Conservation (phyloP, 2,797 vertebrate species). For the Tamandua tetradactyla region DNA sequence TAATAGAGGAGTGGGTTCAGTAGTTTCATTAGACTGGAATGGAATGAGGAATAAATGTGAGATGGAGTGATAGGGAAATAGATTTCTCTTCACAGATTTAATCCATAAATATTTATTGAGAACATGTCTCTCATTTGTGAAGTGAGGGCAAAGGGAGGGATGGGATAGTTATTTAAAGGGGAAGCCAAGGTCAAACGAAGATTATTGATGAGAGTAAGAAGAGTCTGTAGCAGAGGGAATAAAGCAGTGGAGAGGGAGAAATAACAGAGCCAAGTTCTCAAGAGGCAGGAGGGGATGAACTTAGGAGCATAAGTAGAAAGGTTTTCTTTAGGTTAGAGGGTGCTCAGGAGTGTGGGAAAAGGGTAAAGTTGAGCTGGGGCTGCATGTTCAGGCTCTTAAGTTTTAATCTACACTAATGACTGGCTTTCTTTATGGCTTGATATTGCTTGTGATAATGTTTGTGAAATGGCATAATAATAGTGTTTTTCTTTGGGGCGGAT, state of each 20-base stretch:
- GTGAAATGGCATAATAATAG: background rate
- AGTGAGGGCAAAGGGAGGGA: background rate
- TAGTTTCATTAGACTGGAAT: background rate
- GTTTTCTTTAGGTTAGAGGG: background rate
- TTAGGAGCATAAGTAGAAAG: background rate
- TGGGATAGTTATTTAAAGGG: slow-evolving; percentile 34
- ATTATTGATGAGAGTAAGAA: background rate
- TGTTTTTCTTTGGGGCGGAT: background rate
- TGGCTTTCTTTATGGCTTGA: background rate
- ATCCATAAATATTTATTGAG: slow-evolving; percentile 78
- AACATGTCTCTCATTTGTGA: slow-evolving; percentile 68
- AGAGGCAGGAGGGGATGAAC: background rate
- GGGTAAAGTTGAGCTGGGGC: background rate
- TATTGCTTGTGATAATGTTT: slow-evolving; percentile 25
- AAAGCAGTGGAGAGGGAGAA: slow-evolving; percentile 6
- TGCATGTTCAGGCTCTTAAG: background rate
- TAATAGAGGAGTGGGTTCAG: background rate
- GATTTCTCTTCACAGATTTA: slow-evolving; percentile 39
- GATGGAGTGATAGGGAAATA: slow-evolving; percentile 41
- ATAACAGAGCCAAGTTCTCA: background rate
- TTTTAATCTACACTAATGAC: background rate
- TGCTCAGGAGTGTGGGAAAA: background rate
- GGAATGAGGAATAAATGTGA: slow-evolving; percentile 30
- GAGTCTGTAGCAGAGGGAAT: background rate
- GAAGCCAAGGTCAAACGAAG: slow-evolving; percentile 43